These are phyloP conservation scores for Melinaea marsaeus DNA, from an alignment of 2,888 invertebrate species.

Conservation along the genomic window DNA sequence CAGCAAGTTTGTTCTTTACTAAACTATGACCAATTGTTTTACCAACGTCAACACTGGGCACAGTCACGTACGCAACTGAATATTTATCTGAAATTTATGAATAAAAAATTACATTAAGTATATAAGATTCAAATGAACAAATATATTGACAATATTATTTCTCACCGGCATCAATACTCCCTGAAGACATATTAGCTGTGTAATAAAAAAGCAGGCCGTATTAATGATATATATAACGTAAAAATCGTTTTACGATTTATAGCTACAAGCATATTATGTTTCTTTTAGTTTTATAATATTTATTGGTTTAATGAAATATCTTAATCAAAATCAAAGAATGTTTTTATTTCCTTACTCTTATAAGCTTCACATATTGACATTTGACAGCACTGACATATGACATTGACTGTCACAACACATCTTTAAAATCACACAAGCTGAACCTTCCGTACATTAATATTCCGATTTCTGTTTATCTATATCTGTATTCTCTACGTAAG, in stretches of 20 bases:
- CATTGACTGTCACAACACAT: too few species aligned
- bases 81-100: slow-evolving; percentile 74
- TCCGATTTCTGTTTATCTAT: too few species aligned
- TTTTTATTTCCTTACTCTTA: too few species aligned
- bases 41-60: slow-evolving; percentile 87
- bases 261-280: background rate
- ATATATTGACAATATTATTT: slow-evolving; percentile 9
- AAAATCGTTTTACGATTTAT: slow-evolving; percentile 32
- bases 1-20: slow-evolving; percentile 90
- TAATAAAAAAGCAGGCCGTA: slow-evolving; percentile 52
- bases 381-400: too few species aligned
- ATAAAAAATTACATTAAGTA: background rate
- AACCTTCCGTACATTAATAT: too few species aligned
- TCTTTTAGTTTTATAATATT: background rate
- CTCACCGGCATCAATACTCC: slow-evolving; percentile 54
- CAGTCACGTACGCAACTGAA: slow-evolving; percentile 93
- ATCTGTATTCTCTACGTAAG: too few species aligned
- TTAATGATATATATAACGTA: slow-evolving; percentile 34
- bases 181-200: slow-evolving; percentile 57
- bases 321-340: too few species aligned
- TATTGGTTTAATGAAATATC: too few species aligned
- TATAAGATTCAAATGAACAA: too few species aligned
- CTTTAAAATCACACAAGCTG: too few species aligned
- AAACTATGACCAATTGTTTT: slow-evolving; percentile 88
- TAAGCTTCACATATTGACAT: too few species aligned